Conservation (phyloP, 2,113 vertebrate species). For the Malurus alboscapulatus region DNA sequence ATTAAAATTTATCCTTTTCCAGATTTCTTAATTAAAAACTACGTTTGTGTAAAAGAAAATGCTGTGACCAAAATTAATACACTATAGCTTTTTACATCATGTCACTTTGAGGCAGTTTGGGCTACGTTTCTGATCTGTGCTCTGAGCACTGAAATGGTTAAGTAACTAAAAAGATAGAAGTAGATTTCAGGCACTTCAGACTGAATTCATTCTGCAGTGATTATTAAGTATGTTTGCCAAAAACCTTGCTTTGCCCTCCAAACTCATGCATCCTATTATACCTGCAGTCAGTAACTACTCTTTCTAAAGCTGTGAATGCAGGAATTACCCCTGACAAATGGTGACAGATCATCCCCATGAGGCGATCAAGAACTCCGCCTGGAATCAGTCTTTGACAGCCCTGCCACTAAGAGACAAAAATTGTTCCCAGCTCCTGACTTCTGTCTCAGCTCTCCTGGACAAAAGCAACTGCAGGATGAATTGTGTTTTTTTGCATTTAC, state of each 20-base stretch:
- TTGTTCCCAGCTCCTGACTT: neutral
- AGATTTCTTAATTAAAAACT: neutral
- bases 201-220: neutral
- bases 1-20: neutral
- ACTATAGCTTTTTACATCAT: neutral
- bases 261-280: neutral
- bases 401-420: neutral
- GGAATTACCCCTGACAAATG: neutral
- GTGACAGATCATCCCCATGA: neutral
- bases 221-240: neutral
- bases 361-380: neutral
- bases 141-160: neutral
- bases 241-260: slow-evolving; percentile 34
- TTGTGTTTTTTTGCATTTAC: neutral
- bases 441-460: neutral
- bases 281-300: neutral
- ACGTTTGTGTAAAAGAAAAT: neutral
- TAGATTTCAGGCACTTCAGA: neutral
- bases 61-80: neutral
- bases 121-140: neutral
- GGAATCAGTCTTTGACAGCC: neutral
- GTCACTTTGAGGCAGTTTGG: neutral
- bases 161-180: neutral
- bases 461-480: neutral
- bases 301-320: neutral